Evolutionary conservation across 53 echinoderm and acorn worm genomes (phyloP), one percentile per base, ranked within the genome.

Genomic region (Holothuria scabra): DNA sequence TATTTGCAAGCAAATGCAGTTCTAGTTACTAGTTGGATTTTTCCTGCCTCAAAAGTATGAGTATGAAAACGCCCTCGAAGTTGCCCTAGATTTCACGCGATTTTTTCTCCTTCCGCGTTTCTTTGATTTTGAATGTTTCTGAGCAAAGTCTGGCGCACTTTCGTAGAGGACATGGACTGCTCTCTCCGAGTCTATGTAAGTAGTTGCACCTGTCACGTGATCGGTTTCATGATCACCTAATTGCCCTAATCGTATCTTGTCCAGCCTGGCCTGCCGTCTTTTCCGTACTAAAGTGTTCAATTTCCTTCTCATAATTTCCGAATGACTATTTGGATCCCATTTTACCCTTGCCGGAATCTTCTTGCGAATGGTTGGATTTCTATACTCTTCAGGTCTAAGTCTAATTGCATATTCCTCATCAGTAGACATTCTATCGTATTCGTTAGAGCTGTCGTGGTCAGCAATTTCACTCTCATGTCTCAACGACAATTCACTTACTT

Each of bases 211-310:
- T 30, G 20, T 37, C 20, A 21, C 41, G 1, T 21, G 31, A 30
- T 34, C 68, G 2, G 0, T 41, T 69, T 34, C 69, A 3, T 68
- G n/a, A n/a, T n/a, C n/a, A n/a, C n/a, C 21, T 22, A 28, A 4
- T 29, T 33, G 35, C 20, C 69, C 69, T 49, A 76, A 46, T 55
- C 76, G 76, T 76, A 76, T 76, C 19, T 22, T 49, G 30, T 76
- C 76, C 30, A 76, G 25, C 29, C 55, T 46, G 7, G 76, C 76
- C 28, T 46, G 44, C 14, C 76, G 25, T 55, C 76, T 55, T 44
- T 48, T 76, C 25, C 76, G 11, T 23, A 76, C 56, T 24, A 56
- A 28, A 26, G 24, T 76, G 28, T 76, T 48, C 30, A 76, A 20
- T 26, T 76, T 76, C 13, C 76, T 23, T 56, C 76, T 49, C 76